Evolutionary conservation across 2,113 vertebrate species (phyloP).

Genomic region (Irena cyanogastra): DNA sequence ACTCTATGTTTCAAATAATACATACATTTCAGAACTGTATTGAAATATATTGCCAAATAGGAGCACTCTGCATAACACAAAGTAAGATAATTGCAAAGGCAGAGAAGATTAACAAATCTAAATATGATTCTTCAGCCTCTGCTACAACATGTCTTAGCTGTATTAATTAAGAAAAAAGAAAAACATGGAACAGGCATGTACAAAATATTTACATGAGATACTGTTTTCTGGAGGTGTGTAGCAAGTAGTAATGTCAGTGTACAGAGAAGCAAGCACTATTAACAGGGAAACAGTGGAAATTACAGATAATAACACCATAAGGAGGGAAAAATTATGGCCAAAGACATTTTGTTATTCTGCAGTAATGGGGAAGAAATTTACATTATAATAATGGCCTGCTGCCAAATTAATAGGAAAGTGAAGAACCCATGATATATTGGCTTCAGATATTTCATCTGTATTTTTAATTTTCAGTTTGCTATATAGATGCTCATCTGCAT

Average conservation of each 20-base stretch:
- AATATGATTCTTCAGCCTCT: constrained; percentile 27
- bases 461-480: background rate
- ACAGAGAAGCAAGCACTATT: background rate
- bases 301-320: background rate
- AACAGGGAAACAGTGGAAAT: background rate
- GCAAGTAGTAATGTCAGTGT: background rate
- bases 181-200: background rate
- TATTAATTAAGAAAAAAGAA: background rate
- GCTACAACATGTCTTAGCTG: constrained; percentile 28
- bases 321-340: background rate
- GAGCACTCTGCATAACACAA: background rate
- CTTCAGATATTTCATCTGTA: background rate
- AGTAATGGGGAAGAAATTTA: constrained; percentile 4
- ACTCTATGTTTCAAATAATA: background rate
- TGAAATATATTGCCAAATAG: constrained; percentile 30
- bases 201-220: background rate
- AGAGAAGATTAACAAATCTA: constrained; percentile 12
- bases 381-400: background rate
- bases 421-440: background rate
- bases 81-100: constrained; percentile 25
- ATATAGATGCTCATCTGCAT: background rate
- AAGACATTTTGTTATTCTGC: background rate
- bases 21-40: background rate
- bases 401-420: background rate
- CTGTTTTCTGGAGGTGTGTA: background rate